These are phyloP conservation scores for Sycophila sp. DNA, from an alignment of 1,140 invertebrate genomes.

Conservation along the genomic window DNA sequence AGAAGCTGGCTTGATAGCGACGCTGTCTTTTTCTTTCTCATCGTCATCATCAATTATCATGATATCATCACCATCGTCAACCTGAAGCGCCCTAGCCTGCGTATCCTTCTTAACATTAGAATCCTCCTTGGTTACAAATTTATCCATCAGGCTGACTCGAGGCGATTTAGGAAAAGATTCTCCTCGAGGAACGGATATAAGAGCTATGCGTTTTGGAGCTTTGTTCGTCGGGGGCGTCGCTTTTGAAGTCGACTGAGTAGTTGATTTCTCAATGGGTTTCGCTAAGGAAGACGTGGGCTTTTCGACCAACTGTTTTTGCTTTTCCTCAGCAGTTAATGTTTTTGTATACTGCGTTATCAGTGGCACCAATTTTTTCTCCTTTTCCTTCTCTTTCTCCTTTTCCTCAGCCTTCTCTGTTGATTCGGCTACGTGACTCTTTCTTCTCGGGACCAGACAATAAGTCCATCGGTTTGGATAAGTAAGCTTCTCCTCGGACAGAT, in stretches of 20 bases:
- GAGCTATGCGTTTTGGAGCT: conserved; percentile 53
- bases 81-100: not conserved
- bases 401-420: conserved; percentile 40
- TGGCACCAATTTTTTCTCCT: conserved; percentile 62
- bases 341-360: conserved; percentile 71
- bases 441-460: conserved; percentile 63
- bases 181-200: conserved; percentile 53
- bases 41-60: conserved; percentile 37
- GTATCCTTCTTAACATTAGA: not conserved
- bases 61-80: conserved; percentile 34
- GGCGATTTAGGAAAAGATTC: conserved; percentile 51
- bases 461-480: conserved; percentile 69
- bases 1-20: not conserved
- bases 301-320: conserved; percentile 57
- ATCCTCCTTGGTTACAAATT: conserved; percentile 36
- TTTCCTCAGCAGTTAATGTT: conserved; percentile 65
- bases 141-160: conserved; percentile 44
- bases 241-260: conserved; percentile 11
- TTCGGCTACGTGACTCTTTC: conserved; percentile 2
- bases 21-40: too few relatives aligned
- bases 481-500: conserved; percentile 66
- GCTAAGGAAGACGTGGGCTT: not conserved
- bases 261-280: conserved; percentile 5
- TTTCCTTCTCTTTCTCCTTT: conserved; percentile 47
- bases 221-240: conserved; percentile 39